Evolutionary conservation across 2,797 vertebrate genomes (phyloP).

Genomic region (Masticophis lateralis): DNA sequence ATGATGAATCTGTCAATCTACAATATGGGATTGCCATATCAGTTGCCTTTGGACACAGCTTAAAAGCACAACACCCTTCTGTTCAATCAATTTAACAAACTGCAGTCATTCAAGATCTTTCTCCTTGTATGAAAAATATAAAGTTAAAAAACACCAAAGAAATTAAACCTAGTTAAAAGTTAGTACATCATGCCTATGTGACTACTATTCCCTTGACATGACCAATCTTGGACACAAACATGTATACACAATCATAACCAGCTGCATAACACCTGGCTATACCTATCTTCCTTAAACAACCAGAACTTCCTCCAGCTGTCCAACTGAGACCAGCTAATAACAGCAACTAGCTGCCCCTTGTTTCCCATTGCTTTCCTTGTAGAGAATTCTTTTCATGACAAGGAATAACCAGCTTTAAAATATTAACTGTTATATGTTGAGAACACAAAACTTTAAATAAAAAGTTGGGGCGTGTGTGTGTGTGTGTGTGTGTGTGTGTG

Average conservation of each 20-base stretch:
- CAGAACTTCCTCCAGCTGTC: not conserved
- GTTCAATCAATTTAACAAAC: not conserved
- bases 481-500: rapidly evolving
- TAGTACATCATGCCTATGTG: not conserved
- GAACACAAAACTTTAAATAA: not conserved
- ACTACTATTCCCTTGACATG: not conserved
- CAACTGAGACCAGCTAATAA: not conserved
- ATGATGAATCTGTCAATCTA: not conserved
- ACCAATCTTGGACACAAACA: not conserved
- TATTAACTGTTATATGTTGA: not conserved
- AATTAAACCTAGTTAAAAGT: not conserved
- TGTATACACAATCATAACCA: not conserved
- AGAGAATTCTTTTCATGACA: not conserved
- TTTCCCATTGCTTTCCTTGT: not conserved
- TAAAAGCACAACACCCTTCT: not conserved
- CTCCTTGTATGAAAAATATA: not conserved
- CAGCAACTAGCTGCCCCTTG: not conserved
- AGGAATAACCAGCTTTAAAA: not conserved
- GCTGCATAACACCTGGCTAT: not conserved
- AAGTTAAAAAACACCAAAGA: not conserved
- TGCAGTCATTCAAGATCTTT: not conserved
- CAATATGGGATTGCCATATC: not conserved
- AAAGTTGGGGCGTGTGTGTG: not conserved
- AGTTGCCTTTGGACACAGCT: not conserved
- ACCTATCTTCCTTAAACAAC: not conserved